These are phyloP conservation scores for Gavia stellata DNA, from an alignment of 2,113 vertebrate genomes.

Conservation along the genomic window DNA sequence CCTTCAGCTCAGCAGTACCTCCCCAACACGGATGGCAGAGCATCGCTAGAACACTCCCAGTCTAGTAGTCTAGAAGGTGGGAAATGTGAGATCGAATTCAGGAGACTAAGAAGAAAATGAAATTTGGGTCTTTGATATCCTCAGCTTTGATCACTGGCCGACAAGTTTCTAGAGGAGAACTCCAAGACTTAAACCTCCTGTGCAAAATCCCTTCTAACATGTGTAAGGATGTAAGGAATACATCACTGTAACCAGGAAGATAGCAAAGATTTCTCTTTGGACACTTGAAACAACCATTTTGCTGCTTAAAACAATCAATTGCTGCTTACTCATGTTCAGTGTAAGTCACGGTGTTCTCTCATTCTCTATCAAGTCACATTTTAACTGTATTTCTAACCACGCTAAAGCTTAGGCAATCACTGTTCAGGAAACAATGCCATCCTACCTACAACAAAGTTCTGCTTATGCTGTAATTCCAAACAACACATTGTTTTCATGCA, in stretches of 20 bases:
- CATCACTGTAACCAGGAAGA: not conserved
- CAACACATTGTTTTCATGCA: not conserved
- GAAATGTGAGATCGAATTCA: not conserved
- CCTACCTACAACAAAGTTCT: not conserved
- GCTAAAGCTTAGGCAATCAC: not conserved
- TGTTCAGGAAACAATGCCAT: not conserved
- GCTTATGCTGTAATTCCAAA: not conserved
- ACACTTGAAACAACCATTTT: not conserved
- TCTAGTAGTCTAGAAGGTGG: not conserved
- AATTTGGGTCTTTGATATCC: not conserved
- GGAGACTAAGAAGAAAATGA: not conserved
- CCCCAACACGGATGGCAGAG: not conserved
- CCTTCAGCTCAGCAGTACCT: not conserved
- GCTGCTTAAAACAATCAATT: not conserved
- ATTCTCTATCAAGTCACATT: not conserved
- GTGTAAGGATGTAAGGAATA: not conserved
- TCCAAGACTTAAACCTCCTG: not conserved
- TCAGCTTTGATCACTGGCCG: not conserved
- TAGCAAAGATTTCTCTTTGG: not conserved
- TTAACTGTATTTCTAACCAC: not conserved
- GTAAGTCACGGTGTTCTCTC: not conserved
- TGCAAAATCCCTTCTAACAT: not conserved
- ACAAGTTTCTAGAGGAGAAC: not conserved
- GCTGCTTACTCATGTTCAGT: not conserved
- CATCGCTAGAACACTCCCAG: not conserved